A percentile compares a stretch with the other conserved stretches of the same genome.
These are phyloP conservation scores for Linhomoeus sp. DNA, from an alignment of 2,888 invertebrate genomes.

Conservation along the genomic window DNA sequence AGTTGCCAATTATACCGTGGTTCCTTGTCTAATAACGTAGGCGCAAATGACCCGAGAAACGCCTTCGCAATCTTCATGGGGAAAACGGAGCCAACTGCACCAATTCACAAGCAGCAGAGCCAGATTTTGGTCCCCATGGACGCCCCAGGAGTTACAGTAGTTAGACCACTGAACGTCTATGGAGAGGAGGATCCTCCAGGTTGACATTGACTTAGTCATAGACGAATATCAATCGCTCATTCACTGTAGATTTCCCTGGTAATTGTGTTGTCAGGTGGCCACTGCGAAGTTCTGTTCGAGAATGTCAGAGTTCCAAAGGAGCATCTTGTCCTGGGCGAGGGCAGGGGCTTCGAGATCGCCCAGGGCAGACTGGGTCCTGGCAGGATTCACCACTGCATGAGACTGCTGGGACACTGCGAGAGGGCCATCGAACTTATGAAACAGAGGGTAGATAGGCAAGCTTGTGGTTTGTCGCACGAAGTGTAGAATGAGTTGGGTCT, in stretches of 20 bases:
- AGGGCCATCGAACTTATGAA: conserved; percentile 30
- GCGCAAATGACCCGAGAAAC: too few relatives aligned
- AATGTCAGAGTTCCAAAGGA: conserved; percentile 32
- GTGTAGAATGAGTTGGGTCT: too few relatives aligned
- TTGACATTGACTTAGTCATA: conserved; percentile 8
- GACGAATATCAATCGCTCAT: too few relatives aligned
- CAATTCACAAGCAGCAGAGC: conserved; percentile 30
- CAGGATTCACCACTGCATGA: conserved; percentile 36
- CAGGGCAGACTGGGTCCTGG: conserved; percentile 36
- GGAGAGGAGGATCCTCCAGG: conserved; percentile 33
- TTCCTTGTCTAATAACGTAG: too few relatives aligned
- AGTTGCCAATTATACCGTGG: too few relatives aligned
- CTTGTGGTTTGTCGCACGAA: too few relatives aligned
- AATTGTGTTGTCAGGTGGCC: conserved; percentile 13
- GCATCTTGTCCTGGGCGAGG: conserved; percentile 33
- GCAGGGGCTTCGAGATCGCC: conserved; percentile 36
- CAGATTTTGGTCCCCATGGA: conserved; percentile 36
- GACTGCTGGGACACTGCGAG: conserved; percentile 32
- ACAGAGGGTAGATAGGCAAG: neutral
- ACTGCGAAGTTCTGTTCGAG: conserved; percentile 33
- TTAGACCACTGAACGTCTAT: conserved; percentile 31
- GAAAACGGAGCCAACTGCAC: conserved; percentile 18
- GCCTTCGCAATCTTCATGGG: too few relatives aligned
- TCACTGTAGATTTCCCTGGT: too few relatives aligned
- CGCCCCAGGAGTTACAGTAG: conserved; percentile 30